Evolutionary conservation across 2,113 vertebrate genomes (phyloP).

Genomic region (Ictalurus furcatus): DNA sequence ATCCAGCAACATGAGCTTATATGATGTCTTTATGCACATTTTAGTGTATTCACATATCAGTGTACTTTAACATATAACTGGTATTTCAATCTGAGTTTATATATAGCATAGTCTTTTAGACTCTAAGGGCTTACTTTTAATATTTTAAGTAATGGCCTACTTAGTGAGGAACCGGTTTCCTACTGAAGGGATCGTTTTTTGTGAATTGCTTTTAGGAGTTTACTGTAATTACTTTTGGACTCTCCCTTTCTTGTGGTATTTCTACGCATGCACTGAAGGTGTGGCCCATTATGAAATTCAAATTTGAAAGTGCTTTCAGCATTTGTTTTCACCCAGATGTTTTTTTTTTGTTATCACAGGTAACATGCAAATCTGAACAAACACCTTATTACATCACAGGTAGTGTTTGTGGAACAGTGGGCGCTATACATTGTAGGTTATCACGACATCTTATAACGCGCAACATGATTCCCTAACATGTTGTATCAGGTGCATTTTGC

Average conservation of each 20-base stretch:
- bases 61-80: neutral
- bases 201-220: neutral
- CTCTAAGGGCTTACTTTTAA: neutral
- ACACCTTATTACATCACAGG: neutral
- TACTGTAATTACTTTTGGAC: neutral
- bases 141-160: neutral
- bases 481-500: neutral
- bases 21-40: too few relatives aligned
- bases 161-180: neutral
- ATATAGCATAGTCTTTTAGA: neutral
- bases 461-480: neutral
- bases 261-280: neutral
- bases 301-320: neutral
- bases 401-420: neutral
- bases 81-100: neutral
- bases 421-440: neutral
- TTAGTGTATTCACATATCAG: too few relatives aligned
- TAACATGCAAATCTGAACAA: neutral
- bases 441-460: neutral
- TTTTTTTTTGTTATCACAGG: neutral
- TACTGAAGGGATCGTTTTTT: neutral
- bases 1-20: neutral
- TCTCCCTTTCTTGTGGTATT: neutral
- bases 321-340: neutral
- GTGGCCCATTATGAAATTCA: neutral